Conservation (phyloP, 2,888 invertebrate species). For the Aleiodes leptofemur region DNA sequence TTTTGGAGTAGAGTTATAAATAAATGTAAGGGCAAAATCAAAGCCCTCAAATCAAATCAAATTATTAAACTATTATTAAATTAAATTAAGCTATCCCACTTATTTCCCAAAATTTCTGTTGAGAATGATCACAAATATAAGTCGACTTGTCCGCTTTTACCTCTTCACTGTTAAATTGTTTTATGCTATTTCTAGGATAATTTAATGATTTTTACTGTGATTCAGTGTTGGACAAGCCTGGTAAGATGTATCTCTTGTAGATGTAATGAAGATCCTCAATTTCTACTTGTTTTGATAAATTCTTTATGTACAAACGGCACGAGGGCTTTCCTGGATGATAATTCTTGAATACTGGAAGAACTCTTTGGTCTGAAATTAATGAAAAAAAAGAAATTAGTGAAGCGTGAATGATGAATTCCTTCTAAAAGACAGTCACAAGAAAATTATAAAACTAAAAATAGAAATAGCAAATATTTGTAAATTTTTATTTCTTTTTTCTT, state of each 20-base stretch:
- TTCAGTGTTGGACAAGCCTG: conserved; percentile 70
- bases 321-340: conserved; percentile 89
- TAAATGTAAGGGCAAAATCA: too few species aligned
- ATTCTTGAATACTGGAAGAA: conserved; percentile 89
- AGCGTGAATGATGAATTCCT: neutral
- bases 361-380: conserved; percentile 79
- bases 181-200: neutral
- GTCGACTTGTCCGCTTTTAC: too few species aligned
- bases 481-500: too few species aligned
- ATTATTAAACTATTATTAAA: too few species aligned
- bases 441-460: too few species aligned
- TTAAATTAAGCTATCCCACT: too few species aligned
- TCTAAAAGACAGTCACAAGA: neutral
- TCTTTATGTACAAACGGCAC: conserved; percentile 93
- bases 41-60: too few species aligned
- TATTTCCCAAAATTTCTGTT: too few species aligned
- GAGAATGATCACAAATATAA: too few species aligned
- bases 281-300: conserved; percentile 88
- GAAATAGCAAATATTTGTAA: too few species aligned
- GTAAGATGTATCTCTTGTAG: conserved; percentile 82
- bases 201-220: conserved; percentile 57
- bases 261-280: conserved; percentile 85
- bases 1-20: too few species aligned
- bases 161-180: neutral
- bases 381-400: conserved; percentile 43